Evolutionary conservation across 1,140 invertebrate species (phyloP).

Genomic region (Plectus sambesii): DNA sequence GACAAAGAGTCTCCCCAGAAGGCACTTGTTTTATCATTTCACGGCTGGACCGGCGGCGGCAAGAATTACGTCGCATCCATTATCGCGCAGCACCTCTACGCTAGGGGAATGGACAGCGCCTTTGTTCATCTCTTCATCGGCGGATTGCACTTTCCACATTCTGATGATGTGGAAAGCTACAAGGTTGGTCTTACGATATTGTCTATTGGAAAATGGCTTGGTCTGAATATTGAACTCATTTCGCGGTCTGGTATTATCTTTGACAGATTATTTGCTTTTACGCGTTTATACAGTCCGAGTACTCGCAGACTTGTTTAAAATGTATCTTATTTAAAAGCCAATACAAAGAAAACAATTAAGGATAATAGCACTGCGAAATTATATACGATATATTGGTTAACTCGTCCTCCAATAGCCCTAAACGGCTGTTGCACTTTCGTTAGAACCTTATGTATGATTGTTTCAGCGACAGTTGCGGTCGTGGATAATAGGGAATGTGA

Average conservation of each 20-base stretch:
- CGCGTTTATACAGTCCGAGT: too few species aligned
- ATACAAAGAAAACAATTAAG: not conserved
- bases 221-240: too few species aligned
- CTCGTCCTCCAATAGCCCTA: too few species aligned
- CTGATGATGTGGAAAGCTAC: conserved; percentile 49
- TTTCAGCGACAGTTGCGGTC: conserved; percentile 53
- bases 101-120: conserved; percentile 60
- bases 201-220: too few species aligned
- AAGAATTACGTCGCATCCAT: conserved; percentile 75
- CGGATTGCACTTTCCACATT: conserved; percentile 62
- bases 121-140: conserved; percentile 71
- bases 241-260: too few species aligned
- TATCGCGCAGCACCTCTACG: conserved; percentile 65
- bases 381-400: too few species aligned
- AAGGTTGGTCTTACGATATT: too few species aligned
- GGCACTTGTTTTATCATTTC: conserved; percentile 48
- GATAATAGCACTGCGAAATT: too few species aligned
- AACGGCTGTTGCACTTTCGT: too few species aligned
- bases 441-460: too few species aligned
- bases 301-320: too few species aligned
- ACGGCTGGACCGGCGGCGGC: conserved; percentile 53
- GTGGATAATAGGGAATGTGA: conserved; percentile 56
- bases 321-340: conserved; percentile 14
- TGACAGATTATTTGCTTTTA: too few species aligned
- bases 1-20: conserved; percentile 45